Percentiles rank a stretch among this genome's conserved stretches.
Conservation (phyloP, 2,113 vertebrate species). For the Rallus limicola region DNA sequence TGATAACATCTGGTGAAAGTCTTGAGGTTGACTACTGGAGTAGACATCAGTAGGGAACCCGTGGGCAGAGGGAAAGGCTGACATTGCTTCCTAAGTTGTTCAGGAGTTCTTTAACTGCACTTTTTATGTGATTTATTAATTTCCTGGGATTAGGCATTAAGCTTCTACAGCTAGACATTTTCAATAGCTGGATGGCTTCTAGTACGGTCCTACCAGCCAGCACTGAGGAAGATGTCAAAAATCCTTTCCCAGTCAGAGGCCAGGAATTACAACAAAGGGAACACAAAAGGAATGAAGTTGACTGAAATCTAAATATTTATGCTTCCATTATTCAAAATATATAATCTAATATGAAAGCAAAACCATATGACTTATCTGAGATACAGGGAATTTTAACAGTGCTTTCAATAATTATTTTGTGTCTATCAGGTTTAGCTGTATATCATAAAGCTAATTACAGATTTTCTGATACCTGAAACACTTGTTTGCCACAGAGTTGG, state of each 20-base stretch:
- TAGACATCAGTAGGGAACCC: background rate
- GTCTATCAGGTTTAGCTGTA: background rate
- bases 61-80: background rate
- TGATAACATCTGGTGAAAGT: conserved; percentile 39
- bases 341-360: background rate
- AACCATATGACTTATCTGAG: background rate
- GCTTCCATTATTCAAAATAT: background rate
- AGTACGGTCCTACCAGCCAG: background rate
- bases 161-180: background rate
- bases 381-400: background rate
- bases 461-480: background rate
- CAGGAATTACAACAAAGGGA: background rate
- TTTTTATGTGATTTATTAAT: conserved; percentile 5
- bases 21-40: background rate
- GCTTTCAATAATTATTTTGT: background rate
- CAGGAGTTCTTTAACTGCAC: background rate
- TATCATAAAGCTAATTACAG: background rate
- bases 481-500: background rate
- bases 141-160: background rate
- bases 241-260: background rate
- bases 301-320: background rate
- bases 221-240: background rate
- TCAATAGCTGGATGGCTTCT: background rate
- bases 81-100: background rate
- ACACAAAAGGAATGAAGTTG: background rate